Evolutionary conservation across 2,888 invertebrate species (phyloP).

Genomic region (Strigamia crassipes): DNA sequence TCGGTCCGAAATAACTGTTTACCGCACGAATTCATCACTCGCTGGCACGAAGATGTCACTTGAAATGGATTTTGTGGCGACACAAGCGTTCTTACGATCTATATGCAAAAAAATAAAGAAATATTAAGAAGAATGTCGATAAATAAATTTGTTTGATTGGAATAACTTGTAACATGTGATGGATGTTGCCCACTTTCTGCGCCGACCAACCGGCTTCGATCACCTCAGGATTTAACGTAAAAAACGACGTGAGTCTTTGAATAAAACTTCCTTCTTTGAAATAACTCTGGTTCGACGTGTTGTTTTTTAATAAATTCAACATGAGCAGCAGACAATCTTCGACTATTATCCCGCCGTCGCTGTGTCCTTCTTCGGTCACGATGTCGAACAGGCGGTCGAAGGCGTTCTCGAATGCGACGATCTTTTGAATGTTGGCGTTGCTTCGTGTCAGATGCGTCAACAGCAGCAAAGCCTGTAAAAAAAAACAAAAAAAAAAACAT

Average conservation of each 20-base stretch:
- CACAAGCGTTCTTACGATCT: slow-evolving; percentile 79
- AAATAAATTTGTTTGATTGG: background rate
- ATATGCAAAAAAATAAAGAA: slow-evolving; percentile 30
- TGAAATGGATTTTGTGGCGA: slow-evolving; percentile 91
- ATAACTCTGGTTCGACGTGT: slow-evolving; percentile 96
- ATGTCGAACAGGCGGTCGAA: slow-evolving; percentile 95
- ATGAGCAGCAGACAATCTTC: slow-evolving; percentile 95
- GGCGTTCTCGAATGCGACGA: slow-evolving; percentile 98
- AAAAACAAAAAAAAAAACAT: slow-evolving; percentile 53
- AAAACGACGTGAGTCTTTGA: slow-evolving; percentile 86
- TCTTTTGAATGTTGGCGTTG: slow-evolving; percentile 97
- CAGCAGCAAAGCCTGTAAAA: slow-evolving; percentile 81
- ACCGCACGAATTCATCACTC: slow-evolving; percentile 83
- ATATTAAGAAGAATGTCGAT: background rate
- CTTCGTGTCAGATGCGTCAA: slow-evolving; percentile 90
- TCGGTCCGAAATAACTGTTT: slow-evolving; percentile 51
- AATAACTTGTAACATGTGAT: slow-evolving; percentile 85
- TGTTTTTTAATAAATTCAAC: slow-evolving; percentile 90
- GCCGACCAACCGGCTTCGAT: slow-evolving; percentile 75
- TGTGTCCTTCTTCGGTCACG: slow-evolving; percentile 85
- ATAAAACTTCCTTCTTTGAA: slow-evolving; percentile 98
- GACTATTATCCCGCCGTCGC: slow-evolving; percentile 95
- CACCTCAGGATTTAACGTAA: slow-evolving; percentile 67
- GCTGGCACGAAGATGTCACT: slow-evolving; percentile 78
- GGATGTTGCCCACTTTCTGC: slow-evolving; percentile 92